phyloP scores from a whole-genome alignment of 2,888 invertebrate genomes.

The Ophion ellenae region DNA sequence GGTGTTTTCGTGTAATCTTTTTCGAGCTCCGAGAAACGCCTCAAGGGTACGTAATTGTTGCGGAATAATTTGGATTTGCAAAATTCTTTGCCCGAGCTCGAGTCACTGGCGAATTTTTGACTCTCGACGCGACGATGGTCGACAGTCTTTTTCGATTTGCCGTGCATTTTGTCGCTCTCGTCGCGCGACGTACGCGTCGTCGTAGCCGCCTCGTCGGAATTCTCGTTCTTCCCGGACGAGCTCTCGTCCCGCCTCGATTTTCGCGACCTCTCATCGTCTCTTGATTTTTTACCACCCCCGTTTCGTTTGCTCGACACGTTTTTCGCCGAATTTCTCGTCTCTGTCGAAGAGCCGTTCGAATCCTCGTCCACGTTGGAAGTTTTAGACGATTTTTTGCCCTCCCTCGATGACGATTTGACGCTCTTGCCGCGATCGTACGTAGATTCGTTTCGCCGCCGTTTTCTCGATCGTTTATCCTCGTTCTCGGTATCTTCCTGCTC shows the following conservation, averaged over 20 bases:
- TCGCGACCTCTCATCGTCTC: not conserved
- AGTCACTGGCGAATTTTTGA: conserved; percentile 58
- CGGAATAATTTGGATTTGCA: conserved; percentile 57
- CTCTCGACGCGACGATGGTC: conserved; percentile 19
- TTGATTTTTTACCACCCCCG: not conserved
- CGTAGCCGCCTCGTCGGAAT: not conserved
- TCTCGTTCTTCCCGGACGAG: not conserved
- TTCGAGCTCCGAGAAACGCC: conserved; percentile 48
- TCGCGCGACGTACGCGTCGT: not conserved
- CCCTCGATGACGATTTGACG: not conserved
- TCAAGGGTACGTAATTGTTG: conserved; percentile 46
- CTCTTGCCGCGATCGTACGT: not conserved
- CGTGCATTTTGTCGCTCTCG: conserved; percentile 7
- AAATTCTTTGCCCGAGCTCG: conserved; percentile 76
- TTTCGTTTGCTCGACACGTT: not conserved
- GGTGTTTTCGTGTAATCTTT: conserved; percentile 48
- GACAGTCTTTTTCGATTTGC: conserved; percentile 31
- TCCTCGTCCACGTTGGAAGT: not conserved
- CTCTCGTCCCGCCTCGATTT: not conserved
- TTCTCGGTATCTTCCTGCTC: conserved; percentile 32
- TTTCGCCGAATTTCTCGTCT: conserved; percentile 5
- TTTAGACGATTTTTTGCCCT: not conserved
- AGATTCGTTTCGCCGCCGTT: not conserved
- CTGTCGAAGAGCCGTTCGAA: not conserved
- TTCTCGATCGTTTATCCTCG: not conserved